Base-by-base conservation (phyloP, 2,797 vertebrate species). In the Esox lucius region DNA sequence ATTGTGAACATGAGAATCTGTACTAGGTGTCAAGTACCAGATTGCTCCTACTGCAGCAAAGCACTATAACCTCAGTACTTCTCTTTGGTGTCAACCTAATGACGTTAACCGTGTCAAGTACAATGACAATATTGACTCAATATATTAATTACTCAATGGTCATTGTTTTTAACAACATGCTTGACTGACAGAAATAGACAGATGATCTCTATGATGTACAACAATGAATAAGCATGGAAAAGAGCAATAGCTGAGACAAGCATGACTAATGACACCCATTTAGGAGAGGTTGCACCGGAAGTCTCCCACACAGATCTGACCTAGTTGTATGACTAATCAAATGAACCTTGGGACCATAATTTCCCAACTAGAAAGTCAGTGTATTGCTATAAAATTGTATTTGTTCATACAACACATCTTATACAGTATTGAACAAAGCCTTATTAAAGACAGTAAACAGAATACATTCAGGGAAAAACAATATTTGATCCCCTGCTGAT, bases 191-290 rank as follows among this genome's bases (percentile, higher is more conserved):
- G 26, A 73, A 11, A 17, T 24, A 39, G 49, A 64, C 56, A 42
- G 42, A 26, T 61, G 69, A 6, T 42, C 64, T 67, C n/a, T 71
- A 48, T 67, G 33, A 35, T 17, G 15, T 51, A 61, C 33, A 72
- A n/a, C 61, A 67, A 85, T 74, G 77, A 73, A 79, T 51, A 59
- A 53, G 53, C 56, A 67, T 46, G 65, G 61, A 35, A 83, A 78
- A 71, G 67, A 35, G 53, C 66, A 65, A 11, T 69, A 51, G 68
- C 48, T 73, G 12, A 71, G 73, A 84, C 71, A 81, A 79, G 26
- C 61, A 62, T 82, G 75, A 84, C 75, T 72, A 70, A 87, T 77
- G 75, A 71, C 3, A 17, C 39, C 17, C 17, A 17, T 53, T 78
- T 46, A 74, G 24, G 26, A 13, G 26, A 26, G 13, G 61, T 16